Conservation (phyloP, 1,140 invertebrate genomes). For the Leptopilina boulardi region DNA sequence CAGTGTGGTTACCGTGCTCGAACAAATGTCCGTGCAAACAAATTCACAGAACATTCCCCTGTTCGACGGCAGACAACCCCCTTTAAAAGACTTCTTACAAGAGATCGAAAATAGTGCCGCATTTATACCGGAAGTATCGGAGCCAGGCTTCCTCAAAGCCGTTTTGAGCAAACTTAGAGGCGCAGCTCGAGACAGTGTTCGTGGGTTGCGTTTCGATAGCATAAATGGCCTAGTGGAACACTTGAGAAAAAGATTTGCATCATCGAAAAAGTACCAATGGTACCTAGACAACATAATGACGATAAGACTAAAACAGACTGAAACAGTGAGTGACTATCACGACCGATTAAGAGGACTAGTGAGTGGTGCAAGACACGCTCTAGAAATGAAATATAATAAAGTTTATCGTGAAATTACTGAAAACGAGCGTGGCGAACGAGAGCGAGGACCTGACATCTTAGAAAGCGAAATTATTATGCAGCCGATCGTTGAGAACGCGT, state of each 20-base stretch:
- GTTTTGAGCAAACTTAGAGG: neutral
- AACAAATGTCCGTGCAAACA: no score
- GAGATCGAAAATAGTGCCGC: neutral
- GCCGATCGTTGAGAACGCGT: no score
- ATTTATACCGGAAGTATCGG: neutral
- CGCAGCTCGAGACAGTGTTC: neutral
- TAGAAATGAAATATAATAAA: no score
- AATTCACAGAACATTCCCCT: neutral
- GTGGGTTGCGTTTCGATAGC: neutral
- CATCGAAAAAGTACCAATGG: neutral
- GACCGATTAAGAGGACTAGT: neutral
- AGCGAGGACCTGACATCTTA: no score
- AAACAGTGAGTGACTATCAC: neutral
- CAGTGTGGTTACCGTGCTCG: no score
- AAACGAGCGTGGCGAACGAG: no score
- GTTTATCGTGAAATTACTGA: no score
- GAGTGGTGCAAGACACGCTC: no score
- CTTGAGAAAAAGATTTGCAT: neutral
- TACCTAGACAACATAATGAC: neutral
- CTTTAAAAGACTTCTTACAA: neutral
- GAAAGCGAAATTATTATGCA: no score
- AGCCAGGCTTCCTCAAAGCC: neutral
- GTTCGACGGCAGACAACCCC: neutral
- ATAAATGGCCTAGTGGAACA: neutral
- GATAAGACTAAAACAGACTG: neutral